Evolutionary conservation across 1,140 invertebrate genomes (phyloP).

Genomic region (Euwallacea fornicatus): DNA sequence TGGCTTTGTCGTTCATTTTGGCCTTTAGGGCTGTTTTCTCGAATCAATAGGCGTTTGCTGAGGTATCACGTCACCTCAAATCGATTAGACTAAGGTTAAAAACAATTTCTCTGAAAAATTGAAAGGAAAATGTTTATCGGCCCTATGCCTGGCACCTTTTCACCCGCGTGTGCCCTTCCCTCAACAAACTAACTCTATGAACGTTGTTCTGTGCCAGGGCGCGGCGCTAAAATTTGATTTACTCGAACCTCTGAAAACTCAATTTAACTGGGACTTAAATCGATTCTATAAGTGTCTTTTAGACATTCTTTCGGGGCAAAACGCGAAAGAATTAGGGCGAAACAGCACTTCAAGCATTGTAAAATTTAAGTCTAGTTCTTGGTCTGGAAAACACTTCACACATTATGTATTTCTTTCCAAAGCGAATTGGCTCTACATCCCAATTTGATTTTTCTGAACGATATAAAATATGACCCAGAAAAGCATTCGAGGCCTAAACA

Average conservation of each 20-base stretch:
- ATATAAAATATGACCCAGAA: too few species aligned
- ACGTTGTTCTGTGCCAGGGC: background rate
- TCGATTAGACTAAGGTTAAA: too few species aligned
- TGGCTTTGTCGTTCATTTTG: background rate
- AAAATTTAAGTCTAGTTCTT: too few species aligned
- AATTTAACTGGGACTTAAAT: constrained; percentile 16
- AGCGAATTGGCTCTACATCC: too few species aligned
- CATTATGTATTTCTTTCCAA: too few species aligned
- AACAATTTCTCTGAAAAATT: too few species aligned
- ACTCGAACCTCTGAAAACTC: constrained; percentile 18
- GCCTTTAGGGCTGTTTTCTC: background rate
- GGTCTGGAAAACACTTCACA: too few species aligned
- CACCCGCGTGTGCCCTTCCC: background rate
- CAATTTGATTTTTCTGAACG: too few species aligned
- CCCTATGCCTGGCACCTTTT: background rate
- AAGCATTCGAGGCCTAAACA: too few species aligned
- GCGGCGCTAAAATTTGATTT: constrained; percentile 18
- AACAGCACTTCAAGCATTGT: too few species aligned
- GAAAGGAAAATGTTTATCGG: background rate
- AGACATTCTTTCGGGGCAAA: background rate
- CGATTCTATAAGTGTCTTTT: constrained; percentile 21
- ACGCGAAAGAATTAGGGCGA: background rate
- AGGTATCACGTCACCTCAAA: too few species aligned
- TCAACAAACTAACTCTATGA: constrained; percentile 17
- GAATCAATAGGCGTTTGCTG: background rate